Evolutionary conservation across 2,888 invertebrate species (phyloP), one percentile per base, ranked within the genome.

Genomic region (Dromius quadrimaculatus): DNA sequence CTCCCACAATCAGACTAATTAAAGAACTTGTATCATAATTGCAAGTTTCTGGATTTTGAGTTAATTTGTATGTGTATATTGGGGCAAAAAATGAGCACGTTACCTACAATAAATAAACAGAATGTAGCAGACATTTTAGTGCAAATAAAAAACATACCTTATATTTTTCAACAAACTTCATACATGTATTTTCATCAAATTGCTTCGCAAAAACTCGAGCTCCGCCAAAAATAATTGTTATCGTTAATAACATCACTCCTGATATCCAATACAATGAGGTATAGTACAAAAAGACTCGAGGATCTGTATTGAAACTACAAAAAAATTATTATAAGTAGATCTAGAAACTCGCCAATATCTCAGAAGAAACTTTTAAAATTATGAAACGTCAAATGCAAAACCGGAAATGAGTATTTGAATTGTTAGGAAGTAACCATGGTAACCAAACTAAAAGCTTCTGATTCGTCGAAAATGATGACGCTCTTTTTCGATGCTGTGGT

Each of bases 31-130:
- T 47, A 64, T 71, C 64, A 8, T 45, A 38, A 22, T 75, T 71
- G 69, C 73, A 76, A 1, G 73, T 71, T 11, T 72, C 36, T 13
- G 62, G 57, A 34, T 72, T 54, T 1, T 71, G 72, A 6, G 73
- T 74, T n/a, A 75, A 62, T 54, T 73, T 71, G 70, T 75, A 75
- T 0, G 74, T 74, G 41, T 70, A 73, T 2, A 72, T 73, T 62
- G 75, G 75, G 3, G 75, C 61, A 8, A 73, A 47, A 8, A 71
- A 71, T 11, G 66, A 20, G 0, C 36, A 32, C 4, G 32, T 62
- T 4, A 71, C 68, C 72, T 72, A 13, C 22, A 72, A 54, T 9
- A 54, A 17, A 13, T 17, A 15, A 9, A n/a, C 11, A 38, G 4
- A 6, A 38, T 38, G 11, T 11, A 1, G 15, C 2, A 41, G 8